These are phyloP conservation scores for Callipepla squamata DNA, from an alignment of 2,113 vertebrate genomes.

Conservation along the genomic window DNA sequence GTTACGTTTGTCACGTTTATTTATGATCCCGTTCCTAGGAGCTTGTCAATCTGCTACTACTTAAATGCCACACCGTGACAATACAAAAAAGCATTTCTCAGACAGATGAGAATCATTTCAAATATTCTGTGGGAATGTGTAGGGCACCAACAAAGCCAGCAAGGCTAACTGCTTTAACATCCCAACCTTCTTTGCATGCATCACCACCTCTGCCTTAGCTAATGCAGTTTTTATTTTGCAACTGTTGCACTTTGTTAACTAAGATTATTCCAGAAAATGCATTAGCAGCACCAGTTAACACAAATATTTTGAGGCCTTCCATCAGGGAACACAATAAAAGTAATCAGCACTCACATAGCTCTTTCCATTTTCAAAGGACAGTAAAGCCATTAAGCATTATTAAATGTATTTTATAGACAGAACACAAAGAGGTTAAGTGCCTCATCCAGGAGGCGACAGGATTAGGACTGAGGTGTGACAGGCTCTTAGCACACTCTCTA, in stretches of 20 bases:
- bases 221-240: background rate
- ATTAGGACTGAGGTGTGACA: slow-evolving; percentile 12
- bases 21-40: background rate
- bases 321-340: slow-evolving; percentile 56
- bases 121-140: background rate
- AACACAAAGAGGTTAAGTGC: slow-evolving; percentile 39
- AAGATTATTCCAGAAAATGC: slow-evolving; percentile 56
- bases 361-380: slow-evolving; percentile 51
- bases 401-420: slow-evolving; percentile 60
- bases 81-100: background rate
- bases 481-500: background rate
- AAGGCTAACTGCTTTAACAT: background rate
- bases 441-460: slow-evolving; percentile 20
- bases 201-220: background rate
- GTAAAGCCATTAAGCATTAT: slow-evolving; percentile 65
- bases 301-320: slow-evolving; percentile 18
- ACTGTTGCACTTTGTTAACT: background rate
- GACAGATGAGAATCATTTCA: background rate
- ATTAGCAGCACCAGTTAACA: slow-evolving; percentile 58
- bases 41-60: background rate
- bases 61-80: background rate
- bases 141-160: rapidly evolving
- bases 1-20: background rate
- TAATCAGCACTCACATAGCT: slow-evolving; percentile 53
- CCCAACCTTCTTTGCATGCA: background rate